Conservation (phyloP, 2,888 invertebrate species). For the Pristionchus entomophagus region DNA sequence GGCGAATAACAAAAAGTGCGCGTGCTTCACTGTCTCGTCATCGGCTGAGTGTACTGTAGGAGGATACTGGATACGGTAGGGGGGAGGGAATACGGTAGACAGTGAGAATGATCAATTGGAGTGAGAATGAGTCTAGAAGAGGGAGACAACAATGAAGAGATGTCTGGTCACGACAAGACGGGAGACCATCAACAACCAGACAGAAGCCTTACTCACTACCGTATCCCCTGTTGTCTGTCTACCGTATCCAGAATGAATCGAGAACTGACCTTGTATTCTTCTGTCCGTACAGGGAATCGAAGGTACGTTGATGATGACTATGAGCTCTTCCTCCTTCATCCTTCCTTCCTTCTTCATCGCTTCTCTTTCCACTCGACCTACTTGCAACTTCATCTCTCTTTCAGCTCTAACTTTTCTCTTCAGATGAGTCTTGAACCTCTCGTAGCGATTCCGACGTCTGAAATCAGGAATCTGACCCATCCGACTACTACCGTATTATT, state of each 20-base stretch:
- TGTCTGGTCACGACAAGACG: not conserved
- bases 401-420: not conserved
- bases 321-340: not conserved
- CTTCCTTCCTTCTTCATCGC: not conserved
- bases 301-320: not conserved
- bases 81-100: slow-evolving; percentile 7
- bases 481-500: not conserved
- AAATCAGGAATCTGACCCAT: not conserved
- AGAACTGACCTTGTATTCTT: not conserved
- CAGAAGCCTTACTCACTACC: not conserved
- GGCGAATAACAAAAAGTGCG: slow-evolving; percentile 18
- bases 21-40: not conserved
- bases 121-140: not conserved
- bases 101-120: not conserved
- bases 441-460: not conserved
- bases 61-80: not conserved
- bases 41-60: not conserved
- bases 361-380: not conserved
- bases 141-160: not conserved
- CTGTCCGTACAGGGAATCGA: not conserved
- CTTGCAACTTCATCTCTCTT: not conserved
- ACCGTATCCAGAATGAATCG: not conserved
- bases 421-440: too few relatives aligned
- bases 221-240: slow-evolving; percentile 10
- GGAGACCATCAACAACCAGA: not conserved